Evolutionary conservation across 1,140 invertebrate species (phyloP), one percentile per base, ranked within the genome.

Genomic region (Coenobita brevimanus): DNA sequence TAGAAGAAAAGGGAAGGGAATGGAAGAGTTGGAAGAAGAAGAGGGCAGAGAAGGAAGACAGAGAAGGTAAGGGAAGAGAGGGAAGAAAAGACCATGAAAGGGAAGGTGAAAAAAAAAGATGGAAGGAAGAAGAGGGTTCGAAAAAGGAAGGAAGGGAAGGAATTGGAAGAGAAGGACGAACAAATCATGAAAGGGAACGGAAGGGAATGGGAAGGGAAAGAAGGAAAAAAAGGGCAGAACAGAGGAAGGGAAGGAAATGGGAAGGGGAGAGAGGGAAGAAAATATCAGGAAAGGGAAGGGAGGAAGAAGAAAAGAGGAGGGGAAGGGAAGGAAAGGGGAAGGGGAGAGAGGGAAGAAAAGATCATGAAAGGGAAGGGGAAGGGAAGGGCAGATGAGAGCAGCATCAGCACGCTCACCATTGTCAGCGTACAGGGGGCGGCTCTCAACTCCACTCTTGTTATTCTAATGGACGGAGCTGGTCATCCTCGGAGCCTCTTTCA

Each of bases 391-490:
- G 3, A 15, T n/a, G n/a, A n/a, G n/a, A n/a, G n/a, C n/a, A n/a
- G n/a, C n/a, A n/a, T n/a, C n/a, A n/a, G n/a, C n/a, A n/a, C 82
- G 50, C 73, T 46, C 69, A 84, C 82, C 41, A 87, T 87, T 87
- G 84, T 87, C 75, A 71, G 38, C 33, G 36, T 69, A 87, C 84
- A 87, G 75, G 57, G 33, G n/a, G 46, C 33, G 24, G 84, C 84
- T 87, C 84, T 87, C 84, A 87, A 79, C 75, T 43, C 54, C 24
- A 76, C 84, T 54, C 84, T 87, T 87, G 84, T 87, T 87, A 87
- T 87, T 87, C 84, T 87, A 87, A 87, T 87, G 84, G 84, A 87
- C 84, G 36, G 75, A 62, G 57, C 84, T 69, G 84, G 84, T 87
- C 84, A 87, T 87, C 84, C 43, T 54, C 82, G 43, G 33, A 75